Base-by-base conservation (phyloP, 2,113 vertebrate species). In the Ophthalmolycus amberensis region DNA sequence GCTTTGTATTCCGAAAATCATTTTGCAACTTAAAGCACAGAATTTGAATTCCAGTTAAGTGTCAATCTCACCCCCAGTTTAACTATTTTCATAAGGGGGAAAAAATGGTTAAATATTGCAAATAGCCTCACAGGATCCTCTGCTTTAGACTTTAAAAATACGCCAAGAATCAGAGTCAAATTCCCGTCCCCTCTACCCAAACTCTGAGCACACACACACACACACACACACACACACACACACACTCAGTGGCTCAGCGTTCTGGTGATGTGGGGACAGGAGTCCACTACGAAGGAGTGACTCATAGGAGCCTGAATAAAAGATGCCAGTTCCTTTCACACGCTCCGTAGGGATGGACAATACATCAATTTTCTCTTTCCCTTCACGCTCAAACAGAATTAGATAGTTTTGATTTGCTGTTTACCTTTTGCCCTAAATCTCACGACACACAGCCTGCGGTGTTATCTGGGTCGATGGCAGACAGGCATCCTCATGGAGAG, bases 321-420 rank as follows among this genome's bases (percentile, higher is more conserved):
- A 84, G 72, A 86, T 48, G 52, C 27, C 52, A 68, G 80, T 80
- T 79, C 62, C 75, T 85, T 84, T 69, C 68, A 69, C 68, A 38
- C 6, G 5, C 70, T 50, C 86, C 65, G 3, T 38, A 42, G 80
- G 75, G 71, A 83, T 27, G 68, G 87, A 76, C 79, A 71, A 71
- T 80, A 76, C 79, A 82, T 74, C 87, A 42, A 65, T 80, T 85
- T 85, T 71, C 64, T 79, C 60, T 90, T 64, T 63, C 76, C 56
- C 40, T 63, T 71, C 67, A 50, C 62, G 77, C 86, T 90, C 80
- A 92, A 93, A 93, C 86, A 84, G 90, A 94, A 90, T 93, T 75
- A 86, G 79, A 82, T 87, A 84, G 83, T 90, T 93, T 93, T 93
- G 86, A 92, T 93, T 91, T 93, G 63, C 84, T 88, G 77, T 90